phyloP scores from a whole-genome alignment of 64 coral and sea anemone species.

The Cladopsammia gracilis region DNA sequence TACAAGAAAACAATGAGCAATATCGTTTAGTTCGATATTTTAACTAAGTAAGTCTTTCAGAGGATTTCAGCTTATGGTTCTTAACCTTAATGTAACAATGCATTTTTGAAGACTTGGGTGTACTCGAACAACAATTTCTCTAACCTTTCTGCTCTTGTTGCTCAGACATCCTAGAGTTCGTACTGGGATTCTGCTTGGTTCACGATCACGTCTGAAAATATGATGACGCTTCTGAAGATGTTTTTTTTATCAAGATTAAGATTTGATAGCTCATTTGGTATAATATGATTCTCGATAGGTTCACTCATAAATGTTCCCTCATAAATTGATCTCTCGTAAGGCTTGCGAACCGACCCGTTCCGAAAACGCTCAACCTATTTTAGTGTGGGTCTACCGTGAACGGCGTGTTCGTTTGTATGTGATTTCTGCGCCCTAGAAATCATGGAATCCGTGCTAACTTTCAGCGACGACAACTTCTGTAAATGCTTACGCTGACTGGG shows the following conservation, averaged over 20 bases:
- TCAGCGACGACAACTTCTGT: neutral
- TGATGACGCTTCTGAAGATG: neutral
- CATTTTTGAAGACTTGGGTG: constrained; percentile 56
- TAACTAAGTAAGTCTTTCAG: neutral
- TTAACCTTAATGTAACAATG: constrained; percentile 19
- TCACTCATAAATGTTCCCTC: constrained; percentile 55
- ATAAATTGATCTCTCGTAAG: constrained; percentile 17
- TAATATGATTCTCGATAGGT: constrained; percentile 2
- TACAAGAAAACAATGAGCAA: constrained; percentile 21
- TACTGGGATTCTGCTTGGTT: constrained; percentile 64
- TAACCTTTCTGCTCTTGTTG: constrained; percentile 60
- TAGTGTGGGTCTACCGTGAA: constrained; percentile 50
- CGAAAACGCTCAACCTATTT: constrained; percentile 10
- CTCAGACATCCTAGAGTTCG: constrained; percentile 36
- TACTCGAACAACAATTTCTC: constrained; percentile 25
- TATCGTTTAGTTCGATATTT: neutral
- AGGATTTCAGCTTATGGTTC: neutral
- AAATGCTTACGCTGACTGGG: neutral
- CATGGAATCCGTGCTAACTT: neutral
- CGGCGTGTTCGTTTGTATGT: constrained; percentile 33
- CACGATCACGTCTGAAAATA: constrained; percentile 62
- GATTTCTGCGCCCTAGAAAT: constrained; percentile 3
- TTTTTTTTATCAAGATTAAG: neutral
- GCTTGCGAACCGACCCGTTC: constrained; percentile 5
- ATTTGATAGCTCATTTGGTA: neutral